A percentile compares a stretch with the other conserved stretches of the same genome.
Evolutionary conservation across 2,113 vertebrate genomes (phyloP).

Genomic region (Sterrhoptilus dennistouni): DNA sequence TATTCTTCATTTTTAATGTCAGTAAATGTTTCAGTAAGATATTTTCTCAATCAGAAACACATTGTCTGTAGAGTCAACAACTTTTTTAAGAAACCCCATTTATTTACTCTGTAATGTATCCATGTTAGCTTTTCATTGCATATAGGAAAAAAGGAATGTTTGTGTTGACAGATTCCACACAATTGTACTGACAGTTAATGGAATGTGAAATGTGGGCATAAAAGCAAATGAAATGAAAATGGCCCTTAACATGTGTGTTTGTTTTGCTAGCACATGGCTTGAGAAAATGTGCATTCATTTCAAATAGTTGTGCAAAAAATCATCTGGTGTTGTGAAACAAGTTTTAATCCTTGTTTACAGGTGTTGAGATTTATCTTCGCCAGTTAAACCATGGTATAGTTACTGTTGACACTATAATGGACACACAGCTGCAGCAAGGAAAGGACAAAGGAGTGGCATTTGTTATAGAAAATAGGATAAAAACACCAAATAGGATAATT

Average conservation of each 20-base stretch:
- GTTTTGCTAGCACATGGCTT: not conserved
- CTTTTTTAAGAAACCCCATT: not conserved
- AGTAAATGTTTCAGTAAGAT: not conserved
- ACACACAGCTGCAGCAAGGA: not conserved
- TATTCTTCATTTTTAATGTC: not conserved
- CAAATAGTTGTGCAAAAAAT: not conserved
- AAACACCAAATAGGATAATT: not conserved
- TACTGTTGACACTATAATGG: not conserved
- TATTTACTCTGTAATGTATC: not conserved
- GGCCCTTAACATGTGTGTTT: not conserved
- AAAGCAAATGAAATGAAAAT: slow-evolving; percentile 4
- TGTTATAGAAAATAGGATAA: not conserved
- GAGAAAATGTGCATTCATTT: not conserved
- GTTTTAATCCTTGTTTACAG: not conserved
- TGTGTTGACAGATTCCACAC: not conserved
- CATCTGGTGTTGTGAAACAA: not conserved
- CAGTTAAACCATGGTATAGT: not conserved
- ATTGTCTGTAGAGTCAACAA: not conserved
- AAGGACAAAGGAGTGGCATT: not conserved
- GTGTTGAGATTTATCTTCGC: not conserved
- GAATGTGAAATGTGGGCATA: not conserved
- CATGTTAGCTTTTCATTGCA: not conserved
- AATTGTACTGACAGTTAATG: not conserved
- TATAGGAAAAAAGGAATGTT: not conserved
- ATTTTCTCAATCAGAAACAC: not conserved